These are phyloP conservation scores for Xerus inauris DNA, from an alignment of 2,113 vertebrate species.

Conservation along the genomic window DNA sequence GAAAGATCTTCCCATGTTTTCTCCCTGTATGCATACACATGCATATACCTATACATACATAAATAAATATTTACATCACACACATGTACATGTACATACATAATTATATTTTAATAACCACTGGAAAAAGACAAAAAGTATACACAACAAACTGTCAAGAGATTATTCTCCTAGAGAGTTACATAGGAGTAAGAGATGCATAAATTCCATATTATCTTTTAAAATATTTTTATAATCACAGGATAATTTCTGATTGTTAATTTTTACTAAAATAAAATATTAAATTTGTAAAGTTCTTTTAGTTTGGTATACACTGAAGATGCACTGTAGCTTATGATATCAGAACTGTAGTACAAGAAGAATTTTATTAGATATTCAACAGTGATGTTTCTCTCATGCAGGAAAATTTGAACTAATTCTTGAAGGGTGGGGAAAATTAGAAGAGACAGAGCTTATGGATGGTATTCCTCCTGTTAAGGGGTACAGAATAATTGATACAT, in stretches of 20 bases:
- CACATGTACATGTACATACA: not conserved
- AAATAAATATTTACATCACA: not conserved
- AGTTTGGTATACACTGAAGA: not conserved
- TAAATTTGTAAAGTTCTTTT: not conserved
- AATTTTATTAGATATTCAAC: not conserved
- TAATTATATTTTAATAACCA: not conserved
- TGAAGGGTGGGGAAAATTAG: not conserved
- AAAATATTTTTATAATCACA: not conserved
- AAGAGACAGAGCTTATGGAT: not conserved
- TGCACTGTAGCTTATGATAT: not conserved
- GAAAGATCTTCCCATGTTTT: not conserved
- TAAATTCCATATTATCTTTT: not conserved
- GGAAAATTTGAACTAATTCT: not conserved
- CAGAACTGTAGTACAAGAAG: not conserved
- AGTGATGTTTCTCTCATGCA: not conserved
- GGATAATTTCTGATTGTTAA: not conserved
- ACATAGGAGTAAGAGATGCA: not conserved
- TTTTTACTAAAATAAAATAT: not conserved
- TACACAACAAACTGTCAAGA: not conserved
- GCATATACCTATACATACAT: not conserved
- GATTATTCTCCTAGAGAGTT: not conserved
- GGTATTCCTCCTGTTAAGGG: not conserved
- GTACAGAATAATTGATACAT: not conserved
- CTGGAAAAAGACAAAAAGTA: not conserved
- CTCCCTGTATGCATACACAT: not conserved